Conservation (phyloP, 2,797 vertebrate species). For the Avahi laniger region DNA sequence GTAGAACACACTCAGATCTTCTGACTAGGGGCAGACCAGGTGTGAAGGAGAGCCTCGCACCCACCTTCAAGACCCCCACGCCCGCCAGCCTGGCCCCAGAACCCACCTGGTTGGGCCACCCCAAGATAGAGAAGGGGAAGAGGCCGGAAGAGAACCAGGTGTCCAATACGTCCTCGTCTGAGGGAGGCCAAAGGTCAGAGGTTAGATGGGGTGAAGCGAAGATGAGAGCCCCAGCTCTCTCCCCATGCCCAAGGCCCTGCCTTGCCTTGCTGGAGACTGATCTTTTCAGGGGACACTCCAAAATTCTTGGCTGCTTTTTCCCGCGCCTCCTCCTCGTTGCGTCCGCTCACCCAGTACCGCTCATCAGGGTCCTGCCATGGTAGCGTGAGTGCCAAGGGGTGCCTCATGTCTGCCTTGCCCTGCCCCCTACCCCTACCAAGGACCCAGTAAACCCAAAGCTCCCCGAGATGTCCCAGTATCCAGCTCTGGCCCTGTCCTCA, state of each 20-base stretch:
- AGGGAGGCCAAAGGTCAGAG: conserved; percentile 42
- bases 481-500: conserved; percentile 66
- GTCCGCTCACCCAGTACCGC: conserved; percentile 94
- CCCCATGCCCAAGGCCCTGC: neutral
- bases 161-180: conserved; percentile 95
- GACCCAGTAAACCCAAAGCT: neutral
- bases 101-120: conserved; percentile 92
- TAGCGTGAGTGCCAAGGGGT: neutral
- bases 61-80: neutral
- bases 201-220: neutral
- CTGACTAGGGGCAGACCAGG: conserved; percentile 79
- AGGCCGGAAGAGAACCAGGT: conserved; percentile 97
- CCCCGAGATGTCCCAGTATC: accelerated
- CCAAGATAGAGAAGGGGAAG: conserved; percentile 95
- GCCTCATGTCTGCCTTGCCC: neutral
- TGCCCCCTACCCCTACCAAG: neutral
- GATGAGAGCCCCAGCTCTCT: neutral
- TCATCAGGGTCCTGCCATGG: conserved; percentile 89
- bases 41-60: accelerated
- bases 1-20: conserved; percentile 94
- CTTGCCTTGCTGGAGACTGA: conserved; percentile 91
- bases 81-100: neutral
- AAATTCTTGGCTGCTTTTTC: conserved; percentile 91
- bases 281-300: conserved; percentile 88
- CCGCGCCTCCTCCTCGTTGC: conserved; percentile 88